Evolutionary conservation across 2,797 vertebrate species (phyloP), one percentile per base, ranked within the genome.

Genomic region (Huso huso): DNA sequence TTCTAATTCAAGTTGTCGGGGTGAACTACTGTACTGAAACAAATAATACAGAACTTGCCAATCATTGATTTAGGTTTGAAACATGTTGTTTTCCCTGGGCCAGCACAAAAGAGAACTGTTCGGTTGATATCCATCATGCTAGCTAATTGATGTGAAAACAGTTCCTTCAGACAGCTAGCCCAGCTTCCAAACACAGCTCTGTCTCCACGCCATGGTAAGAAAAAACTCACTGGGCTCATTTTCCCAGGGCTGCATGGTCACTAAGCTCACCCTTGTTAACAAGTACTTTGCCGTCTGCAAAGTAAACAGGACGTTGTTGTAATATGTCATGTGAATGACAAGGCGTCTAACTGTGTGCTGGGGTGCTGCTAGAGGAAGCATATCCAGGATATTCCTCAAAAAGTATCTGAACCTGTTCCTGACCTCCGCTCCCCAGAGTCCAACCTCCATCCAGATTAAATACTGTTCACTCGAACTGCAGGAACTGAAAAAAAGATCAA

Each of bases 381-480:
- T 65, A 57, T 65, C 68, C 68, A 58, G 63, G 68, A 69, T 69
- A 64, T 69, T 64, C 62, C 63, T 13, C 55, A 69, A 57, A 68
- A 58, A 68, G 48, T 59, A 63, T 15, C 37, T 51, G 15, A 49
- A 64, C 52, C 3, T n/a, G 13, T 8, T 23, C 8, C 15, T 64
- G 15, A 63, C 48, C 51, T 59, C 62, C 62, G 58, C 49, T 63
- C 67, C 23, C 50, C 11, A 18, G 67, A 48, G 61, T 12, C 67
- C 49, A 55, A 63, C 1, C 48, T 63, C 52, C 67, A 11, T 48
- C n/a, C 62, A 11, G 37, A 57, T 49, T 50, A 12, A 50, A 13
- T 13, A 6, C 62, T 61, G 62, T 37, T 37, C 37, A 37, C 37
- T 37, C 37, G 37, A 37, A 37, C 37, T 37, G 37, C 37, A 37